phyloP scores from a whole-genome alignment of 1,140 invertebrate genomes.

The Battus philenor region DNA sequence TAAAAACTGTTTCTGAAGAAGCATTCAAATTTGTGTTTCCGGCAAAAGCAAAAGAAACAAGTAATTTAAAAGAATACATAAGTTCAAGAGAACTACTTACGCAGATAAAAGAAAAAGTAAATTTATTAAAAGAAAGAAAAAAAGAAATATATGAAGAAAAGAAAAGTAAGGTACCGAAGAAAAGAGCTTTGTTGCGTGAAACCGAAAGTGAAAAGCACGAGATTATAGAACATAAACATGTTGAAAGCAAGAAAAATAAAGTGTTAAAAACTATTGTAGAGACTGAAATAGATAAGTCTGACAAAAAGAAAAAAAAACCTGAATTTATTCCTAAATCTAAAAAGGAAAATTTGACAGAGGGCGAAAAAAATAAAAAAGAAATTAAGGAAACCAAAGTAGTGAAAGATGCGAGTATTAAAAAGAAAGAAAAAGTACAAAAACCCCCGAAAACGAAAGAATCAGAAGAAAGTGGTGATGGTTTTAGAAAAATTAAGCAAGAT shows the following conservation, averaged over 20 bases:
- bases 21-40: slow-evolving; percentile 8
- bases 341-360: too few species aligned
- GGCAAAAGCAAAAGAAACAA: neutral
- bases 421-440: neutral
- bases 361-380: slow-evolving; percentile 2
- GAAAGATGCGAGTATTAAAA: neutral
- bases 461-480: slow-evolving; percentile 5
- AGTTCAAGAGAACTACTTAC: slow-evolving; percentile 9
- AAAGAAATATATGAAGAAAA: slow-evolving; percentile 17
- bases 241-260: too few species aligned
- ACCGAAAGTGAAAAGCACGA: neutral
- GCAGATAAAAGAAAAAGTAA: slow-evolving; percentile 15
- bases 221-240: neutral
- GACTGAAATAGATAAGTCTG: too few species aligned
- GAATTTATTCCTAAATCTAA: too few species aligned
- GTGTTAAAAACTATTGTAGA: too few species aligned
- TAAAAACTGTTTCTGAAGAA: slow-evolving; percentile 1
- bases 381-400: neutral
- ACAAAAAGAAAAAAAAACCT: too few species aligned
- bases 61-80: slow-evolving; percentile 2
- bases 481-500: slow-evolving; percentile 5
- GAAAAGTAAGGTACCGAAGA: slow-evolving; percentile 17
- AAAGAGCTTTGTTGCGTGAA: neutral
- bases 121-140: slow-evolving; percentile 18
- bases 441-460: slow-evolving; percentile 4